Evolutionary conservation across 2,797 vertebrate genomes (phyloP), one percentile per base, ranked within the genome.

Genomic region (Phoxinus dragarum): DNA sequence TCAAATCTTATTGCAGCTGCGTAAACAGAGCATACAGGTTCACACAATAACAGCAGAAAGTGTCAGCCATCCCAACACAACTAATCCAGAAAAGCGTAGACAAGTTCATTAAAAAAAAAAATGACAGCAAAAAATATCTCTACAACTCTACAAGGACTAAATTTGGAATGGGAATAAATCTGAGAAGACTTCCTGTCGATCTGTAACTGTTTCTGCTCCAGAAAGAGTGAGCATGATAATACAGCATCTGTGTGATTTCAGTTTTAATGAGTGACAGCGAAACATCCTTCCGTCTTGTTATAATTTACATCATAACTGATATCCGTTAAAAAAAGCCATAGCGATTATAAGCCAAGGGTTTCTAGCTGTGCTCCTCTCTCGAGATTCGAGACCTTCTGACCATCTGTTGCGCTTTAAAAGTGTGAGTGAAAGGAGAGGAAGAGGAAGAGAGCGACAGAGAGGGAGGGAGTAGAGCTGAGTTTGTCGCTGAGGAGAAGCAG

Each of bases 401-500:
- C 93, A 92, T 93, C 92, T 94, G 93, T 90, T 91, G 77, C 42
- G 82, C 88, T 90, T 83, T 79, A 16, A 90, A n/a, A 77, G 17
- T 54, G 23, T 34, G 38, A 80, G 42, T 84, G n/a, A 78, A 81
- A 47, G 75, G 72, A 75, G 74, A 74, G 82, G 38, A 71, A 34
- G 76, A 69, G 87, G 87, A 44, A 86, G 78, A 83, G 86, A 21
- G 78, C 52, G 59, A 83, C 69, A 78, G 78, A 89, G 92, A 93
- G 92, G 89, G 93, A 90, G 91, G 44, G 16, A 54, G 61, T 27
- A 34, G 64, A 54, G 68, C 19, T 4, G 36, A 87, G 79, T 67
- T 49, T 89, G 85, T 88, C 77, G 85, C 77, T 73, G 85, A 81
- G 80, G 36, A 74, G 61, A 80, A 71, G 84, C 86, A 88, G 82